Conservation (phyloP, 2,113 vertebrate species). For the Macrotus californicus region DNA sequence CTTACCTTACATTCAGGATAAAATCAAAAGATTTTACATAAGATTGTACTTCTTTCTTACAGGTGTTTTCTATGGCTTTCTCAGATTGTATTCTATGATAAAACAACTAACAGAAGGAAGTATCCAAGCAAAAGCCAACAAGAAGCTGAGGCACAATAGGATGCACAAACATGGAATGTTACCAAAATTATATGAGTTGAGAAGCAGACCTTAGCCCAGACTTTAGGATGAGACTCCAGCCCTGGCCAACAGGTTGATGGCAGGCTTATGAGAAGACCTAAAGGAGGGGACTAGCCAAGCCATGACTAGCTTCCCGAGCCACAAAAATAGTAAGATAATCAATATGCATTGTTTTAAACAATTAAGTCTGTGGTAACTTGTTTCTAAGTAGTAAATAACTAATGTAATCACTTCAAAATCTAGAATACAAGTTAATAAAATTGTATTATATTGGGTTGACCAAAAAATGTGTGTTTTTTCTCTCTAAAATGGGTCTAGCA, state of each 20-base stretch:
- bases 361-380: background rate
- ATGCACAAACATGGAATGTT: background rate
- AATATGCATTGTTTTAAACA: background rate
- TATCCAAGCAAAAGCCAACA: background rate
- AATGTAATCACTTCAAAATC: background rate
- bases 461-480: too few species aligned
- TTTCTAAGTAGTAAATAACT: background rate
- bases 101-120: background rate
- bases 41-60: background rate
- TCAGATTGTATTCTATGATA: background rate
- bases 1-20: background rate
- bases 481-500: too few species aligned
- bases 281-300: background rate
- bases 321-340: background rate
- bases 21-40: background rate
- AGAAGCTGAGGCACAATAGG: background rate
- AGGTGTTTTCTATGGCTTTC: background rate
- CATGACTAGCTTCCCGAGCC: too few species aligned
- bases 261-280: background rate
- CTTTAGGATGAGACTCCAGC: background rate
- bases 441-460: background rate
- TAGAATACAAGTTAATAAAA: background rate
- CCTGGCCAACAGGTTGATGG: background rate
- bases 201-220: background rate
- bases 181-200: background rate